Base-by-base conservation (phyloP, 2,888 invertebrate species). In the Parnassius mnemosyne region DNA sequence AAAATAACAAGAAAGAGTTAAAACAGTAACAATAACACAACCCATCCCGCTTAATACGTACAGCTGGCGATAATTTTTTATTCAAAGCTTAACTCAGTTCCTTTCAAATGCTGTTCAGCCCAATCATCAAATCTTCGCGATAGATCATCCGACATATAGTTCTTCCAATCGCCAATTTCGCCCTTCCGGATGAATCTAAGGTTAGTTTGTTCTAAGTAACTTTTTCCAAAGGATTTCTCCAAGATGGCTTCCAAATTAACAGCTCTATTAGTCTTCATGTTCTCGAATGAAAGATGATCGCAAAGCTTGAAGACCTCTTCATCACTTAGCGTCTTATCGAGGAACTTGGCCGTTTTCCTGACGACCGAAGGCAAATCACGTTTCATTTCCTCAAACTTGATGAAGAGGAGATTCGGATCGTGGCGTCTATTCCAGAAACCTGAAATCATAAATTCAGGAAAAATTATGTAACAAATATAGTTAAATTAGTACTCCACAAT, bases 361-460 rank as follows among this genome's bases (percentile, higher is more conserved):
- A 97, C 93, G 0, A 94, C 93, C 0, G 91, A 91, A 0, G 93
- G 89, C 20, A 96, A 92, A 80, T 98, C 95, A 59, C 88, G 92
- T 73, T 95, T 95, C 94, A 97, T 94, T 64, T 97, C 96, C 86
- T 97, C 97, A 76, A 96, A 97, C 71, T 94, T 95, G 54, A 97
- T 87, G 79, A 96, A 95, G 9, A 97, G 87, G 2, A 97, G 85
- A 74, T 97, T 96, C 0, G 94, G 89, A 58, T 96, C 94, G 69
- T 95, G 79, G 20, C 94, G 93, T 54, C 93, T 91, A 61, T 94
- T 92, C 96, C 96, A 96, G 78, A 95, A 96, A 58, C 93, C 92
- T 85, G 84, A 1, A 63, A 47, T 53, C 46, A n/a, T 2, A 46
- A 7, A 12, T 9, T 46, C n/a, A 7, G 34, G 7, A 7, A 34